phyloP scores from a whole-genome alignment of 2,113 vertebrate genomes.

The Clarias macrocephalus region DNA sequence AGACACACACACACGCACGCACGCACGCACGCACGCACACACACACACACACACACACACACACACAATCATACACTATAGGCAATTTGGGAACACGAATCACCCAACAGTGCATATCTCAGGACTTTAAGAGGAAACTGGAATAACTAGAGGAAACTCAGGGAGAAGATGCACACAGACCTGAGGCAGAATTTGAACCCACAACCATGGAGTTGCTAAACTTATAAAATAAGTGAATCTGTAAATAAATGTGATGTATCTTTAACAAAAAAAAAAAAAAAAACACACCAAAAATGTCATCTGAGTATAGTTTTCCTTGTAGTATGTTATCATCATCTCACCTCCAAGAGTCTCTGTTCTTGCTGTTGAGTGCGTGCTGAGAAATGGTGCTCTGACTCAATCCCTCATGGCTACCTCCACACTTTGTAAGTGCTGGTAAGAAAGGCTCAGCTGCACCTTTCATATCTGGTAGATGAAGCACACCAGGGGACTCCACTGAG shows the following conservation, averaged over 20 bases:
- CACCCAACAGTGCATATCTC: too few species aligned
- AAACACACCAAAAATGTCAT: background rate
- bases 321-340: background rate
- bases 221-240: background rate
- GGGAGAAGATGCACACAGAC: too few species aligned
- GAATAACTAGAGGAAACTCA: too few species aligned
- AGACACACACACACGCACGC: too few species aligned
- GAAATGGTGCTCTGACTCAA: conserved; percentile 6
- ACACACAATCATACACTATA: too few species aligned
- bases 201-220: too few species aligned
- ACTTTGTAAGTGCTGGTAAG: conserved; percentile 47
- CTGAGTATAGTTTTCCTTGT: background rate
- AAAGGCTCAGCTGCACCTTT: conserved; percentile 6
- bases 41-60: too few species aligned
- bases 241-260: background rate
- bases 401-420: background rate
- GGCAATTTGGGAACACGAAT: too few species aligned
- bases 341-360: conserved; percentile 29
- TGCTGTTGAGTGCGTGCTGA: background rate
- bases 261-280: background rate
- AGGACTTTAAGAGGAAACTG: too few species aligned
- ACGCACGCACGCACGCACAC: too few species aligned
- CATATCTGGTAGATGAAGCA: background rate
- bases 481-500: conserved; percentile 32
- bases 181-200: too few species aligned